These are phyloP conservation scores for Resseliella maxima DNA, from an alignment of 2,888 invertebrate genomes.

Conservation along the genomic window DNA sequence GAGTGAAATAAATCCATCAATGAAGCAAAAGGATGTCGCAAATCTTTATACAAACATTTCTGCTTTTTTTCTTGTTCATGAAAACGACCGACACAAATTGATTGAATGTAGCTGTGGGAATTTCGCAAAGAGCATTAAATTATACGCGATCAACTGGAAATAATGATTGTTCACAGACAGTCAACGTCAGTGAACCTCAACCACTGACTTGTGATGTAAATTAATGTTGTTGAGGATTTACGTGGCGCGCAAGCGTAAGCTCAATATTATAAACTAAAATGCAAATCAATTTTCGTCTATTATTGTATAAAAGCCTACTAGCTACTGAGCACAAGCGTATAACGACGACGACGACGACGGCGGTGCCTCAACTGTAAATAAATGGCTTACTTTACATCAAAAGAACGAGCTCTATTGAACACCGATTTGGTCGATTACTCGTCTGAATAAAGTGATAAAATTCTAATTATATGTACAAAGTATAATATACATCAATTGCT, in stretches of 20 bases:
- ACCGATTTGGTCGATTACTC: slow-evolving; percentile 8
- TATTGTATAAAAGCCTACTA: neutral
- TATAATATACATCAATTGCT: neutral
- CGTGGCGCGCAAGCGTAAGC: neutral
- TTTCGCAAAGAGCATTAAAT: slow-evolving; percentile 1
- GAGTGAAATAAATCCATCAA: slow-evolving; percentile 27
- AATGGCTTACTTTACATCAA: neutral
- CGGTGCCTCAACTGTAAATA: neutral
- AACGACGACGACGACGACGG: neutral
- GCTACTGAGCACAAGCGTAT: neutral
- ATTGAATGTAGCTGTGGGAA: slow-evolving; percentile 25
- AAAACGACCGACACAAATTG: neutral
- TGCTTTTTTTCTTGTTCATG: too few species aligned
- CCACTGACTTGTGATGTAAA: neutral
- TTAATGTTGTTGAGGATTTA: neutral
- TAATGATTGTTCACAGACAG: neutral
- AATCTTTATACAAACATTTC: neutral
- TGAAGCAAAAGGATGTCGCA: neutral
- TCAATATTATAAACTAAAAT: neutral
- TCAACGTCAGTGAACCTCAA: neutral
- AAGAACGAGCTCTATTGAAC: neutral
- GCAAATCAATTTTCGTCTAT: slow-evolving; percentile 52
- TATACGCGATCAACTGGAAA: slow-evolving; percentile 2
- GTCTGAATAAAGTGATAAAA: slow-evolving; percentile 42
- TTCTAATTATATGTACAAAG: slow-evolving; percentile 29